These are phyloP conservation scores for Neolamprologus multifasciatus DNA, from an alignment of 2,797 vertebrate genomes.

Conservation along the genomic window DNA sequence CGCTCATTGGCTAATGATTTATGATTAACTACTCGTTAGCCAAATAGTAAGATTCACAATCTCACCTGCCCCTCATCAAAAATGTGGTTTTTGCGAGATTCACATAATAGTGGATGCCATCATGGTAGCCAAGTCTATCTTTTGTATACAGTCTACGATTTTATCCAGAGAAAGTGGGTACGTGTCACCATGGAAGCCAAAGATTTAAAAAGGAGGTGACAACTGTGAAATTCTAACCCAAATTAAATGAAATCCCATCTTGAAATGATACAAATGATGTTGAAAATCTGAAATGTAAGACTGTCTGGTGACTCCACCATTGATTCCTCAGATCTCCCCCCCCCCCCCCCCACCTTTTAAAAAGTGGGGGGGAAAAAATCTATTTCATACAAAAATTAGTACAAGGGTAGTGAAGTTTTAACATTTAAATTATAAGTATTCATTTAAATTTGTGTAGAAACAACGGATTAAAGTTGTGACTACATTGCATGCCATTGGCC, in stretches of 20 bases:
- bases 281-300: background rate
- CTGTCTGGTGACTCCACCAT: background rate
- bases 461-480: background rate
- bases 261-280: background rate
- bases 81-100: background rate
- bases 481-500: background rate
- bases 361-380: accelerated
- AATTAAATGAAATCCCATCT: background rate
- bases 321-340: background rate
- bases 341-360: background rate
- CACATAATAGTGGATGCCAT: background rate
- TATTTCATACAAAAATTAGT: background rate
- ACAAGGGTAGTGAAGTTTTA: background rate
- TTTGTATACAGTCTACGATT: background rate
- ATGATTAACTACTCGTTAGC: background rate
- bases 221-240: background rate
- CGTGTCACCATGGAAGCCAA: background rate
- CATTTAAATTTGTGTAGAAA: background rate
- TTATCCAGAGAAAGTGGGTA: background rate
- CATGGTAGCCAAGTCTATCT: background rate
- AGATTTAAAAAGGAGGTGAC: background rate
- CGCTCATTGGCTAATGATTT: background rate
- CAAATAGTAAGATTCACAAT: background rate
- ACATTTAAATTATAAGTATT: background rate
- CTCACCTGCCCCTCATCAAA: background rate